phyloP scores from a whole-genome alignment of 2,113 vertebrate species.

The Axis porcinus region DNA sequence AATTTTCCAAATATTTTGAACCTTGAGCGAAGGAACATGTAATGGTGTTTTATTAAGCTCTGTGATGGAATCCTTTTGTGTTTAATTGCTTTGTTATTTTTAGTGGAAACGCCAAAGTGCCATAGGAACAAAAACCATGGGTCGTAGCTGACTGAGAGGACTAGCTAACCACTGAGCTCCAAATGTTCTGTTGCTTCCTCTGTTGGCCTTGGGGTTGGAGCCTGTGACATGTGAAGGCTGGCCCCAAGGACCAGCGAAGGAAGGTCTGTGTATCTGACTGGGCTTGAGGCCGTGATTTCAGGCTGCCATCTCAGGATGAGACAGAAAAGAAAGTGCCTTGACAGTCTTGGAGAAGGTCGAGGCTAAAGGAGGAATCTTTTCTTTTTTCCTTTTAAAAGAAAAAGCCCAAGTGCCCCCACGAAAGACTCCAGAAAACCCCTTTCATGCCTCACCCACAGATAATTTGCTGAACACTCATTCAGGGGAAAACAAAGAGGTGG shows the following conservation, averaged over 20 bases:
- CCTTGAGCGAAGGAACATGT: neutral
- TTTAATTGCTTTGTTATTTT: constrained; percentile 50
- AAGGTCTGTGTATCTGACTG: neutral
- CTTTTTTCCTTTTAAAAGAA: neutral
- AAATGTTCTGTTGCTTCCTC: neutral
- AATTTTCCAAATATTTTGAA: neutral
- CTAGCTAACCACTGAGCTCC: neutral
- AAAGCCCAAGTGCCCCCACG: constrained; percentile 49
- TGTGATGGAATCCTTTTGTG: constrained; percentile 58
- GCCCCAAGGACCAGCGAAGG: neutral
- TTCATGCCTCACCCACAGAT: constrained; percentile 60
- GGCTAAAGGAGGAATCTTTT: neutral
- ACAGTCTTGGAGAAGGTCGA: neutral
- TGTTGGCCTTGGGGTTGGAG: neutral
- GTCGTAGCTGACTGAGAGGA: neutral
- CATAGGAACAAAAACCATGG: neutral
- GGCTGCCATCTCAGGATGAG: neutral
- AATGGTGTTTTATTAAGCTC: constrained; percentile 44
- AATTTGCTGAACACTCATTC: constrained; percentile 68
- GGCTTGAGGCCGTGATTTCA: neutral
- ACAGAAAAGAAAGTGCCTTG: neutral
- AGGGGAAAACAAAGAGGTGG: constrained; percentile 73
- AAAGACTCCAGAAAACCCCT: constrained; percentile 64
- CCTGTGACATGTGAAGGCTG: neutral
- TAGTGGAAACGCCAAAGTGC: constrained; percentile 38